Evolutionary conservation across 2,113 vertebrate genomes (phyloP).

Genomic region (Dipodomys ordii): DNA sequence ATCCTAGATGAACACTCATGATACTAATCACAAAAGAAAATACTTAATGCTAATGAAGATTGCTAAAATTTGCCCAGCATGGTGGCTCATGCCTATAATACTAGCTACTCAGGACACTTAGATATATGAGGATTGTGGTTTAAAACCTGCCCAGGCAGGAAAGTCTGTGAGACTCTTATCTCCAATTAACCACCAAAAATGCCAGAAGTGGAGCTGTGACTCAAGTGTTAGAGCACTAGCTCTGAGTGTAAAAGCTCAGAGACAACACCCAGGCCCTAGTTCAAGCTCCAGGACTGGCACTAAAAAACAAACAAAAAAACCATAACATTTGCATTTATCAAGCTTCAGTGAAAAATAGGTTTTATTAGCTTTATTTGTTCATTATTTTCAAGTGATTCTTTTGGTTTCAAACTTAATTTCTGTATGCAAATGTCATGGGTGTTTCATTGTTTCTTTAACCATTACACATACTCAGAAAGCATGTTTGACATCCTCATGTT

Average conservation of each 20-base stretch:
- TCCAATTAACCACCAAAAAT: no score
- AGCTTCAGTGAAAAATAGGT: neutral
- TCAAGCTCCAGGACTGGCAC: no score
- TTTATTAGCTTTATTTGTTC: neutral
- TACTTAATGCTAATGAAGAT: slow-evolving; percentile 42
- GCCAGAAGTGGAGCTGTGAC: no score
- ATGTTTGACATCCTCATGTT: neutral
- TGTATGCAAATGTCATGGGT: neutral
- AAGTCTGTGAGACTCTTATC: no score
- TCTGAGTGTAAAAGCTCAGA: no score
- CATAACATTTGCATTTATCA: neutral
- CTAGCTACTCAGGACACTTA: no score
- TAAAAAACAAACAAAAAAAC: no score
- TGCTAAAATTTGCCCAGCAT: neutral
- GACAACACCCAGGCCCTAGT: no score
- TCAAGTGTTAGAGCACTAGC: no score
- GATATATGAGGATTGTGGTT: no score
- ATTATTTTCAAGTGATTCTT: neutral
- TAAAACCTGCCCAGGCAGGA: no score
- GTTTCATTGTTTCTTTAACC: slow-evolving; percentile 33
- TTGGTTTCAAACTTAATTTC: neutral
- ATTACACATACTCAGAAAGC: neutral
- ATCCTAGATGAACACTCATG: slow-evolving; percentile 31
- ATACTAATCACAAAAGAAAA: slow-evolving; percentile 33
- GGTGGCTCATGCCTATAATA: no score